A percentile compares a stretch with the other conserved stretches of the same genome.
phyloP scores from a whole-genome alignment of 2,797 vertebrate genomes.

The Falco cherrug region DNA sequence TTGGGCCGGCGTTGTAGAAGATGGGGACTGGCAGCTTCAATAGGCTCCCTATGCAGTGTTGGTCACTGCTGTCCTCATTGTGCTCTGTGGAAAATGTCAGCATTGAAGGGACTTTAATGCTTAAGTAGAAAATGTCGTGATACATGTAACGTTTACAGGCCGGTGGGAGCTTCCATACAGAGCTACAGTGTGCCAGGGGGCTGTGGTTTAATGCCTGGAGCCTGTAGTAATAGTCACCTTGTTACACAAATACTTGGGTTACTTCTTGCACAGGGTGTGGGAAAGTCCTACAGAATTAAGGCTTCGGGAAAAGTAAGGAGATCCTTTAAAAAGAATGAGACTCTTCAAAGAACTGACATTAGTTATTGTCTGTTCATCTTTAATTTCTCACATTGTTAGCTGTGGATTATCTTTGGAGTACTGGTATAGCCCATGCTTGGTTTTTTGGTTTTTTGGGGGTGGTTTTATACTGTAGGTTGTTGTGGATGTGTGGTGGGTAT shows the following conservation, averaged over 20 bases:
- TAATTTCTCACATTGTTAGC: neutral
- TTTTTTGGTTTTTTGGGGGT: neutral
- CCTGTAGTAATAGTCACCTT: neutral
- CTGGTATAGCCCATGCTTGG: neutral
- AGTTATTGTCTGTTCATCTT: neutral
- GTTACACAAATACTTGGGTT: neutral
- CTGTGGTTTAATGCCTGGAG: neutral
- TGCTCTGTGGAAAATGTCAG: neutral
- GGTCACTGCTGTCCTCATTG: neutral
- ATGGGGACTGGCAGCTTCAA: neutral
- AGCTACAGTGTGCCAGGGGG: neutral
- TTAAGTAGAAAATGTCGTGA: neutral
- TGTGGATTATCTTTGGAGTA: neutral
- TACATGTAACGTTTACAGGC: neutral
- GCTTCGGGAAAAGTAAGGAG: neutral
- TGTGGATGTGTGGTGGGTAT: neutral
- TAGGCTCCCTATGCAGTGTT: neutral
- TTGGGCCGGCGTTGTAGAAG: neutral
- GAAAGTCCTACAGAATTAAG: neutral
- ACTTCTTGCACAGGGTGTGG: neutral
- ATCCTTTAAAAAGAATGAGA: neutral
- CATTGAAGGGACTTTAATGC: neutral
- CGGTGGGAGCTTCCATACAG: accelerated
- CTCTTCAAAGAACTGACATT: neutral
- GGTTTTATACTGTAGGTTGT: neutral